Conservation (phyloP, 2,888 invertebrate genomes). For the Brachypalpus laphriformis region DNA sequence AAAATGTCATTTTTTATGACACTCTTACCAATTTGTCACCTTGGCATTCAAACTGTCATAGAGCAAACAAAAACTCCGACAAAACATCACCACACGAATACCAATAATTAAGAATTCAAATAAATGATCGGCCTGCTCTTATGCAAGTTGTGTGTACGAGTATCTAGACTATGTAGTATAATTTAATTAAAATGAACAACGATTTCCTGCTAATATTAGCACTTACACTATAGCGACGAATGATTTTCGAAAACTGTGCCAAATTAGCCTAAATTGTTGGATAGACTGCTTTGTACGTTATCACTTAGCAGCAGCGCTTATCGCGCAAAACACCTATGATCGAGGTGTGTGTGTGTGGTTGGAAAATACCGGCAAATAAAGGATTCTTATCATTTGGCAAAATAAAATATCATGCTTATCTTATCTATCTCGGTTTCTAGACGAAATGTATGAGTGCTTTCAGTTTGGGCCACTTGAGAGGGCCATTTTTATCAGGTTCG, state of each 20-base stretch:
- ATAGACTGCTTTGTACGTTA: slow-evolving; percentile 2
- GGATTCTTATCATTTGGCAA: slow-evolving; percentile 51
- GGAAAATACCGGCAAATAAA: slow-evolving; percentile 53
- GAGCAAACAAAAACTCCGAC: background rate
- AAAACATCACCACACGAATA: slow-evolving; percentile 9
- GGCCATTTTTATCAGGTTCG: background rate
- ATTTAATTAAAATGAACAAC: slow-evolving; percentile 55
- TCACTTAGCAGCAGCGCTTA: slow-evolving; percentile 21
- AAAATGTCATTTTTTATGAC: background rate
- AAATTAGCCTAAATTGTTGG: slow-evolving; percentile 34
- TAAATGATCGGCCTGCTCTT: slow-evolving; percentile 24
- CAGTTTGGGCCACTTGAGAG: background rate
- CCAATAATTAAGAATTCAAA: slow-evolving; percentile 37
- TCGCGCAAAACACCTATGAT: slow-evolving; percentile 12
- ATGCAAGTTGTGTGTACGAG: slow-evolving; percentile 2
- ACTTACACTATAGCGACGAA: background rate
- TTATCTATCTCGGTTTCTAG: slow-evolving; percentile 34
- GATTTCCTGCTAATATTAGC: slow-evolving; percentile 6
- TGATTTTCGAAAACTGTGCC: slow-evolving; percentile 18
- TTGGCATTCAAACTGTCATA: slow-evolving; percentile 47
- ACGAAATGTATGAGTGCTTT: slow-evolving; percentile 22
- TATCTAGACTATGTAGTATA: background rate
- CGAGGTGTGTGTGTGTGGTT: slow-evolving; percentile 10
- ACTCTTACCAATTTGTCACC: slow-evolving; percentile 30
- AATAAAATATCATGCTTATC: slow-evolving; percentile 50